Evolutionary conservation across 2,888 invertebrate genomes (phyloP), one percentile per base, ranked within the genome.

Genomic region (Drosophila helvetica): DNA sequence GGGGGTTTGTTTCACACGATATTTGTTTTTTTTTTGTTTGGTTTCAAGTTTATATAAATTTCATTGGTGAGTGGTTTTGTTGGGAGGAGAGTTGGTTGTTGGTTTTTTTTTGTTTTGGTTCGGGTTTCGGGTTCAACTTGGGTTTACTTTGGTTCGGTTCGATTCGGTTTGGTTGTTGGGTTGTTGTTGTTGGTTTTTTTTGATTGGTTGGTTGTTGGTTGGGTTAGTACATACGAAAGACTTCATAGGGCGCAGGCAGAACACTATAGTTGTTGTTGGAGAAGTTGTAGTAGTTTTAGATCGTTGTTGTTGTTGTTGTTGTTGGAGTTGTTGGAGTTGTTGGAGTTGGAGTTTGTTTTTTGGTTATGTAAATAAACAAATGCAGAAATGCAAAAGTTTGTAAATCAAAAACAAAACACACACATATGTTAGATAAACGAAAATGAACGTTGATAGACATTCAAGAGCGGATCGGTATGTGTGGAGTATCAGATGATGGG

Each of bases 211-310:
- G 58, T 71, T 59, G 59, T 47, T 74, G 55, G 72, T 65, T 73
- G 75, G 71, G 72, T 91, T 90, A 91, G 90, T 91, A 90, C 91
- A 91, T 91, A 90, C 92, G 92, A 92, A 92, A 92, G 89, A 91
- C 91, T 92, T 92, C 92, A 90, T 91, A 92, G 89, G 91, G 91
- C 91, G 92, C 91, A 90, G 91, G 89, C 88, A 89, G 91, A 86
- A 89, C 91, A 90, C 92, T 92, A 90, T 85, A 72, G 77, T 80
- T 72, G 56, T 53, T 54, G 54, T 47, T 22, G 45, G 57, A 25
- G 57, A 8, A 27, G 27, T 70, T 48, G 78, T 62, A 69, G 61
- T 83, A 22, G 46, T 22, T 22, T 48, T 71, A 67, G n/a, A 61
- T 83, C 83, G 74, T 77, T 12, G 71, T 68, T 22, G 66, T 51